phyloP scores from a whole-genome alignment of 2,113 vertebrate genomes.

The Strigops habroptila region DNA sequence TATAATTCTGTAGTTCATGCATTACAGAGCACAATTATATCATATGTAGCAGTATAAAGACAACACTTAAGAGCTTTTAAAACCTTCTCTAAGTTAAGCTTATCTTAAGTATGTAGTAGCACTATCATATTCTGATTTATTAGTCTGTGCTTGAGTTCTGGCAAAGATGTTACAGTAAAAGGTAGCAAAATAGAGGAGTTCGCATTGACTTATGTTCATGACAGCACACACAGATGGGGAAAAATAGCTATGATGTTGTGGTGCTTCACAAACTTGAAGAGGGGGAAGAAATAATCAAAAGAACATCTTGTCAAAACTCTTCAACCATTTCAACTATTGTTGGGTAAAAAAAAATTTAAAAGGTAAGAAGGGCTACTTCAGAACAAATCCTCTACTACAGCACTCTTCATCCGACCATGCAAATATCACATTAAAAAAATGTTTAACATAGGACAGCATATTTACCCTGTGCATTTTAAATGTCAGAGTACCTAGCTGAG shows the following conservation, averaged over 20 bases:
- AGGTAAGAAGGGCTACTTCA: background rate
- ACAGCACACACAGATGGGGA: background rate
- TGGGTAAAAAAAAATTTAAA: background rate
- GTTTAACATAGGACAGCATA: background rate
- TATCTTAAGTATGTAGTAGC: background rate
- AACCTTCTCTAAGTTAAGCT: background rate
- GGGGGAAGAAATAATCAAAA: background rate
- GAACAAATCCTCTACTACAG: background rate
- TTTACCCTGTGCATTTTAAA: background rate
- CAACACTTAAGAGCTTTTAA: background rate
- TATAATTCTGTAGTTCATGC: background rate
- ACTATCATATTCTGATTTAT: background rate
- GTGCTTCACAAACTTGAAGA: background rate
- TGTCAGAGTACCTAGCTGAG: background rate
- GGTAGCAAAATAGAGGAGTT: background rate
- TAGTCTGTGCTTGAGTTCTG: background rate
- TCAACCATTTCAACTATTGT: background rate
- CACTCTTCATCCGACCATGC: background rate
- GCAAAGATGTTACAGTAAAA: background rate
- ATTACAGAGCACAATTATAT: background rate
- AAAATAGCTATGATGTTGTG: background rate
- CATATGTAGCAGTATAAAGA: background rate
- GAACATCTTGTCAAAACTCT: background rate
- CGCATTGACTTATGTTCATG: background rate
- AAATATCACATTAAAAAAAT: background rate